Evolutionary conservation across 2,888 invertebrate genomes (phyloP), one percentile per base, ranked within the genome.

Genomic region (Drosophila parthenogenetica): DNA sequence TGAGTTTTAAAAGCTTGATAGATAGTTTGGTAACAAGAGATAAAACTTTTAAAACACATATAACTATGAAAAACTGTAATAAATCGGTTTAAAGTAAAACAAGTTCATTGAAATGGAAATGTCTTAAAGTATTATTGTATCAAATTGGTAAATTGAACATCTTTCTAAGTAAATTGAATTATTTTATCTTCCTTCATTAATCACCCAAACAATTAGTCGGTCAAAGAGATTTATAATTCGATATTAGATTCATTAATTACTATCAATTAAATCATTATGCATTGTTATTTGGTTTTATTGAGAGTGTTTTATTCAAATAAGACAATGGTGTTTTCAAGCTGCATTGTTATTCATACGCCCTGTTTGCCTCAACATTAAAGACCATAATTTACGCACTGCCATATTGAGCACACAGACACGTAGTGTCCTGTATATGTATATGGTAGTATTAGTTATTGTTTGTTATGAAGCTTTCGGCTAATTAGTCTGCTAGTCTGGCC

Each of bases 401-500:
- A 59, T 40, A 59, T 53, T 51, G 48, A 43, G 37, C 51, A 61
- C 50, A 65, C 11, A 49, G 19, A 17, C 19, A 48, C 43, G 39
- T 45, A 40, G 16, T 8, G n/a, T 42, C 2, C 46, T 13, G 35
- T 59, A 8, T 14, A 19, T 55, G 13, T 37, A 32, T n/a, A n/a
- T n/a, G n/a, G 17, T 49, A 25, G 22, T 25, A 65, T 43, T 66
- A 65, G 61, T 62, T 54, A n/a, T 42, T 54, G 46, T 43, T 53
- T 51, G 43, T 40, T 57, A 29, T 22, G 25, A 39, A 17, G 13
- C 68, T 77, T 69, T 63, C 57, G 77, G 63, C 77, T 73, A 82
- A 87, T 82, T 87, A 77, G 71, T 57, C 49, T 40, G 45, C 11
- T 43, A 43, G 60, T 42, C 54, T 48, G 55, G 25, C 8, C 14